A percentile compares a stretch with the other conserved stretches of the same genome.
These are phyloP conservation scores for Montipora sp. DNA, from an alignment of 64 coral and sea anemone genomes.

Conservation along the genomic window DNA sequence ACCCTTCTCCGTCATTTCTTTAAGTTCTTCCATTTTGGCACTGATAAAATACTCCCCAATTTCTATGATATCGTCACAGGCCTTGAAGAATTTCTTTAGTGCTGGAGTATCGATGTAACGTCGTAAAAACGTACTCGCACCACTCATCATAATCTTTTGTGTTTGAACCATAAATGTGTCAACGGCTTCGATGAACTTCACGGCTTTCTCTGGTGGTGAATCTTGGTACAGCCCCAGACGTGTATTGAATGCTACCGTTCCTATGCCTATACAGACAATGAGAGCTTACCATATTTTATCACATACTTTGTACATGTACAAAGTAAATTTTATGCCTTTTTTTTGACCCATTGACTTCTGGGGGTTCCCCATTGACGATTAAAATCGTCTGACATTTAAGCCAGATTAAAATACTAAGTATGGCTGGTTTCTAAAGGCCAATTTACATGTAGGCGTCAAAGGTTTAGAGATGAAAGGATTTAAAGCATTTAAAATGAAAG, in stretches of 20 bases:
- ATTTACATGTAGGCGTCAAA: too few relatives aligned
- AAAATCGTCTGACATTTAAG: too few relatives aligned
- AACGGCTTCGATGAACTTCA: slow-evolving; percentile 22
- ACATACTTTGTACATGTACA: too few relatives aligned
- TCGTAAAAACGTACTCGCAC: not conserved
- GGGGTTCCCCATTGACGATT: too few relatives aligned
- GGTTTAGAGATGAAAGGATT: too few relatives aligned
- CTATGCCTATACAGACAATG: not conserved
- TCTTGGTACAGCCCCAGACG: slow-evolving; percentile 59
- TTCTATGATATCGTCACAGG: not conserved
- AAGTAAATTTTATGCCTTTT: too few relatives aligned
- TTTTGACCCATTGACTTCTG: too few relatives aligned
- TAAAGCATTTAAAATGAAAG: too few relatives aligned
- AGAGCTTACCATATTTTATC: too few relatives aligned
- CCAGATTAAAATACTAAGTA: too few relatives aligned
- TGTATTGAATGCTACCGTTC: slow-evolving; percentile 36
- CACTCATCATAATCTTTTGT: not conserved
- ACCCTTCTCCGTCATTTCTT: not conserved
- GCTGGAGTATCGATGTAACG: slow-evolving; percentile 38
- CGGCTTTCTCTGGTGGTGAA: slow-evolving; percentile 18
- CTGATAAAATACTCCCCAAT: slow-evolving; percentile 23
- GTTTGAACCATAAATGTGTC: not conserved
- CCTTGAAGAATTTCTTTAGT: not conserved
- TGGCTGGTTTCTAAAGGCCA: too few relatives aligned
- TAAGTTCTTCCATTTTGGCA: slow-evolving; percentile 46